phyloP scores from a whole-genome alignment of 2,113 vertebrate species.

The Eira barbara region DNA sequence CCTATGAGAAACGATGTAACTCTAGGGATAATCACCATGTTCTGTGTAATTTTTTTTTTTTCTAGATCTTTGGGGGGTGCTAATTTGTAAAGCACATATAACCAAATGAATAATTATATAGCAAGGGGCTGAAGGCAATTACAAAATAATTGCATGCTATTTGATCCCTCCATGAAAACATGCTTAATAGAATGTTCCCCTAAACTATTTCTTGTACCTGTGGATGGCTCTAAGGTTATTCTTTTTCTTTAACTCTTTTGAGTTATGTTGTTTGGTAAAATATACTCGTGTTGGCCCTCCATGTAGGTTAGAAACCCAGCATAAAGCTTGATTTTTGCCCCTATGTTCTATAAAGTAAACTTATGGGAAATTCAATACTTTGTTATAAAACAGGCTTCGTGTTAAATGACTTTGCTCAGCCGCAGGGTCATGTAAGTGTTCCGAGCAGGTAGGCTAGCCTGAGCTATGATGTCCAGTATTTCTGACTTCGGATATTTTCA shows the following conservation, averaged over 20 bases:
- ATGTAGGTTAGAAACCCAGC: neutral
- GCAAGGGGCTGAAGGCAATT: conserved; percentile 55
- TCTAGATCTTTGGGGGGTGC: conserved; percentile 45
- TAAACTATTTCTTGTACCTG: conserved; percentile 38
- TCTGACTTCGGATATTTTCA: neutral
- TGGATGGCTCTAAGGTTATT: neutral
- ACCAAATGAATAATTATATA: conserved; percentile 66
- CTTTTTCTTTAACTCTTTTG: neutral
- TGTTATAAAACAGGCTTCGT: neutral
- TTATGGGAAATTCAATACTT: neutral
- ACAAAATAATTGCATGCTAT: conserved; percentile 62
- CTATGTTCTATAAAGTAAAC: neutral
- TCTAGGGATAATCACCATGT: conserved; percentile 59
- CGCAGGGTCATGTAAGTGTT: neutral
- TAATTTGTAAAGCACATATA: conserved; percentile 67
- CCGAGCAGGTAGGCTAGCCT: neutral
- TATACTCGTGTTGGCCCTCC: neutral
- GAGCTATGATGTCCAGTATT: neutral
- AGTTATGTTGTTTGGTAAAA: conserved; percentile 37
- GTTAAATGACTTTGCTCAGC: neutral
- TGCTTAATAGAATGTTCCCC: conserved; percentile 35
- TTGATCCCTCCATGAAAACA: conserved; percentile 53
- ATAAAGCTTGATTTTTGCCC: neutral
- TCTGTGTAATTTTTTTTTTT: conserved; percentile 41
- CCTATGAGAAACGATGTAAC: conserved; percentile 57